Base-by-base conservation (phyloP, 2,113 vertebrate genomes). In the Neomonachus schauinslandi region DNA sequence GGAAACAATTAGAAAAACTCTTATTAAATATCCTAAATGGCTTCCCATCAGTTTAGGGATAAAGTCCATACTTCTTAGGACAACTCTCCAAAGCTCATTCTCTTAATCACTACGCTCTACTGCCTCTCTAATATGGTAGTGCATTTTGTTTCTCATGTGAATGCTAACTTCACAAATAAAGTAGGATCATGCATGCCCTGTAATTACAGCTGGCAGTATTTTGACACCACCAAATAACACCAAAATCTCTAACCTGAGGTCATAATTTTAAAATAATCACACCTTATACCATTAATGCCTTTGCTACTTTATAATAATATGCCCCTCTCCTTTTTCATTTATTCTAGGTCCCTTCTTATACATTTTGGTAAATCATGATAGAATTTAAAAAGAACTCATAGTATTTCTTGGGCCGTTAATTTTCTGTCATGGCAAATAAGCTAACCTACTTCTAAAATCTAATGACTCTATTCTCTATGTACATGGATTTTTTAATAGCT, bases 361-460 rank as follows among this genome's bases (percentile, higher is more conserved):
- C 39, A 18, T 82, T 46, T 21, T 76, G 21, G 67, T 77, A 84
- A 95, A 92, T 57, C 22, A 77, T 46, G 33, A 71, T 97, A 22
- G 89, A 72, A 95, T 84, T 92, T 79, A 55, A 84, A 92, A 83
- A 39, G 33, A 95, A 76, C 36, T 86, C 67, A 65, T 16, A 59
- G 63, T 74, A 33, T 57, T 36, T 61, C 49, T 42, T 82, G 14
- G 28, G 39, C 69, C 16, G 83, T 79, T 92, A 89, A 83, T 22
- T 95, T 92, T 92, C n/a, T 79, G 31, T 61, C 85, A 28, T 92
- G 59, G 84, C 49, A 89, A 83, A 95, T 95, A 53, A 88, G 33
- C 42, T 69, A 71, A 76, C 55, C 33, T 77, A 55, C 69, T 92
- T 61, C 28, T 53, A 46, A 79, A 79, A 84, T 89, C 59, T 57